Conservation (phyloP, 2,113 vertebrate genomes). For the Microcebus tavaratra region DNA sequence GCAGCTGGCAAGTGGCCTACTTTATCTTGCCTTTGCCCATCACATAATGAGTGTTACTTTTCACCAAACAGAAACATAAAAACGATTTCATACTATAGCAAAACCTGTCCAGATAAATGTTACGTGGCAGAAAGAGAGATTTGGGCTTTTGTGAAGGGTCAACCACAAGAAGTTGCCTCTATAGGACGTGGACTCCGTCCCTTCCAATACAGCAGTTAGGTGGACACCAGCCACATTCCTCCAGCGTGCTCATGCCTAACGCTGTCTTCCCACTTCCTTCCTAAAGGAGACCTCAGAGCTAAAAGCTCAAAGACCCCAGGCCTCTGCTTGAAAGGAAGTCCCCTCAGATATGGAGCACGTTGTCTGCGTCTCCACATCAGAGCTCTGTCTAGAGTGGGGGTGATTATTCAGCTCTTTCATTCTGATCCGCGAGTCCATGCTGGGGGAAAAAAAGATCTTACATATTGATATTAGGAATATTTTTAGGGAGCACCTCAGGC, state of each 20-base stretch:
- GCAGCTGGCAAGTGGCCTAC: not conserved
- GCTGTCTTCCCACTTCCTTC: too few relatives aligned
- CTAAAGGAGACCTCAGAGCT: not conserved
- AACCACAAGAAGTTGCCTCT: not conserved
- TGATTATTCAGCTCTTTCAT: not conserved
- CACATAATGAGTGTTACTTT: not conserved
- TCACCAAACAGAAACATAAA: not conserved
- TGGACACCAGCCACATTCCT: not conserved
- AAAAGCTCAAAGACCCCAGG: not conserved
- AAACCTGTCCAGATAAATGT: not conserved
- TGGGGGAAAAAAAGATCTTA: not conserved
- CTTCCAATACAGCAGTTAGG: not conserved
- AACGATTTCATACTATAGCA: not conserved
- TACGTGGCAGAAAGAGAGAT: not conserved
- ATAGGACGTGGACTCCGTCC: not conserved
- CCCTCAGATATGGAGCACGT: not conserved
- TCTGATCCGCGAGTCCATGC: not conserved
- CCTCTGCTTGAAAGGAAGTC: not conserved
- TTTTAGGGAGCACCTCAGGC: not conserved
- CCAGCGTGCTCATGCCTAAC: accelerated
- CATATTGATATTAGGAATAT: not conserved
- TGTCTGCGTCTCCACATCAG: too few relatives aligned
- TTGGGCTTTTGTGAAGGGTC: not conserved
- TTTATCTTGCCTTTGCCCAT: not conserved
- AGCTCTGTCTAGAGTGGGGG: not conserved